These are phyloP conservation scores for Kryphioiulus occultus DNA, from an alignment of 2,888 invertebrate species.

Conservation along the genomic window DNA sequence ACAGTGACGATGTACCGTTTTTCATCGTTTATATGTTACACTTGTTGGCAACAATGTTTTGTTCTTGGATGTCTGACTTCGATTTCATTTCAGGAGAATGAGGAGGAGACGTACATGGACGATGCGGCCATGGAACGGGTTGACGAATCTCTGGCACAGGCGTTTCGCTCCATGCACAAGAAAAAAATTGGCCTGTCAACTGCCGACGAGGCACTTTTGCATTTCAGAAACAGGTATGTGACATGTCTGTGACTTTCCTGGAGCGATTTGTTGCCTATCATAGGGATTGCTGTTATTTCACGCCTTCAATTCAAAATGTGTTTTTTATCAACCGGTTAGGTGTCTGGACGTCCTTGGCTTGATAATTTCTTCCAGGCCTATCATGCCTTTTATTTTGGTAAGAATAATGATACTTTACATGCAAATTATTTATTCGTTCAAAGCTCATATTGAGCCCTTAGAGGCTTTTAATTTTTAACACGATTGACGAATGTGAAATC, in stretches of 20 bases:
- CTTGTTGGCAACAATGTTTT: not conserved
- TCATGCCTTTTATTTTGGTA: slow-evolving; percentile 31
- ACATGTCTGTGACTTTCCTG: not conserved
- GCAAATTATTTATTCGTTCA: no score
- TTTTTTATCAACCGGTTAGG: not conserved
- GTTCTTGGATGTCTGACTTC: not conserved
- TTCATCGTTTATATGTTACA: not conserved
- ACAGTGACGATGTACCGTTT: slow-evolving; percentile 65
- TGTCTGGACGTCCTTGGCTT: slow-evolving; percentile 45
- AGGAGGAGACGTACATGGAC: slow-evolving; percentile 74
- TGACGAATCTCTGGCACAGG: slow-evolving; percentile 76
- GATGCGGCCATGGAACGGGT: slow-evolving; percentile 78
- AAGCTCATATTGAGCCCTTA: no score
- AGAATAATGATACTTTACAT: no score
- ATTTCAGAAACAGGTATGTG: slow-evolving; percentile 54
- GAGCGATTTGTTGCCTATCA: no score
- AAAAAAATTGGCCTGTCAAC: slow-evolving; percentile 55
- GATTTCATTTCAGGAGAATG: not conserved
- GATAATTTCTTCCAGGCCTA: slow-evolving; percentile 2
- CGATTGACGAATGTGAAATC: no score
- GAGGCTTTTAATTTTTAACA: no score
- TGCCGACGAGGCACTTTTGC: slow-evolving; percentile 55
- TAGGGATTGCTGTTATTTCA: no score
- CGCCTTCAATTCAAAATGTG: not conserved
- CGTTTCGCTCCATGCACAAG: slow-evolving; percentile 67